These are phyloP conservation scores for Nymphalis polychloros DNA, from an alignment of 2,888 invertebrate genomes.

Conservation along the genomic window DNA sequence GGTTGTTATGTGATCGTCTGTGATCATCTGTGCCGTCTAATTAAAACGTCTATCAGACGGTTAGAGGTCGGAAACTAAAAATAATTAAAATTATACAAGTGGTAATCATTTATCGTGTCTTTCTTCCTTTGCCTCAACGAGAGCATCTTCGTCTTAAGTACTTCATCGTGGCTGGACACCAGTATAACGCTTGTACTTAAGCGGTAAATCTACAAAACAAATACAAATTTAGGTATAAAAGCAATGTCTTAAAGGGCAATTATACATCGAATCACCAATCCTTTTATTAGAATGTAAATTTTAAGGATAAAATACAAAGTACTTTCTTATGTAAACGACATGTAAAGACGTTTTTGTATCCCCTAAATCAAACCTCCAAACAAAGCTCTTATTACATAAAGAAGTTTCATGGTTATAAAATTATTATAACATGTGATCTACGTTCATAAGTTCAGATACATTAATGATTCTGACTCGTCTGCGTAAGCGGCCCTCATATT, in stretches of 20 bases:
- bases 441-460: too few relatives aligned
- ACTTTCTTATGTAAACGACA: too few relatives aligned
- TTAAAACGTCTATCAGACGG: neutral
- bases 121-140: neutral
- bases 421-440: too few relatives aligned
- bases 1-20: neutral
- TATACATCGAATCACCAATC: neutral
- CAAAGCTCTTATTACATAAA: too few relatives aligned
- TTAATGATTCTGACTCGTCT: too few relatives aligned
- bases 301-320: neutral
- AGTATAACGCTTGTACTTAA: slow-evolving; percentile 1
- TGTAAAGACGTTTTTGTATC: too few relatives aligned
- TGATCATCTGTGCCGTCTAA: neutral
- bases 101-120: neutral
- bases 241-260: neutral
- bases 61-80: neutral
- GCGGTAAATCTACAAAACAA: slow-evolving; percentile 1
- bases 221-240: slow-evolving; percentile 1
- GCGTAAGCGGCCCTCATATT: too few relatives aligned
- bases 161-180: slow-evolving; percentile 3
- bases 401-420: too few relatives aligned
- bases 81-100: neutral
- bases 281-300: neutral
- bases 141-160: neutral
- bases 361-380: too few relatives aligned